Evolutionary conservation across 2,797 vertebrate genomes (phyloP).

Genomic region (Manis javanica): DNA sequence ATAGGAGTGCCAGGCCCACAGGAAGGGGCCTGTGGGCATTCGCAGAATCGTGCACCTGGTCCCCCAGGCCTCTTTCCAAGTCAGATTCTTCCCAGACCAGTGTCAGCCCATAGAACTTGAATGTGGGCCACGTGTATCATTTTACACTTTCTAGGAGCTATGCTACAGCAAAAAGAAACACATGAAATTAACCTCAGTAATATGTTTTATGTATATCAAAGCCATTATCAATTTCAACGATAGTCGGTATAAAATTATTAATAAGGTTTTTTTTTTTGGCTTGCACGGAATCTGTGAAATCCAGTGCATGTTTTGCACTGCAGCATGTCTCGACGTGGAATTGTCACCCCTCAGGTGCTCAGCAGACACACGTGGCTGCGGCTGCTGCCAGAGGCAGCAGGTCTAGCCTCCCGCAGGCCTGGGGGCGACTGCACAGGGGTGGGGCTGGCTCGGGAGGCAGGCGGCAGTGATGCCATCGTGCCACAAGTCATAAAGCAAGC

Average conservation of each 20-base stretch:
- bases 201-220: not conserved
- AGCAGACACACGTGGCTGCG: accelerated
- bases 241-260: not conserved
- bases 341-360: not conserved
- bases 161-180: not conserved
- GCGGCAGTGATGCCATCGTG: accelerated
- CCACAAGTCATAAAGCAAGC: not conserved
- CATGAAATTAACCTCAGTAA: not conserved
- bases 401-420: not conserved
- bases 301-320: not conserved
- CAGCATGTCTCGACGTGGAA: not conserved
- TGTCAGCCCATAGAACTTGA: not conserved
- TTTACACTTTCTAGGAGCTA: not conserved
- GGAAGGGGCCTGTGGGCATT: no score
- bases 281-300: not conserved
- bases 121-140: no score
- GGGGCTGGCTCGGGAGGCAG: not conserved
- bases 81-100: not conserved
- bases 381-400: not conserved
- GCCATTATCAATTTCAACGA: not conserved
- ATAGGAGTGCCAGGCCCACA: not conserved
- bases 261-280: not conserved
- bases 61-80: not conserved
- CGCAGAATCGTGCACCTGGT: not conserved
- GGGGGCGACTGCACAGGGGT: not conserved